phyloP scores from a whole-genome alignment of 1,140 invertebrate species.

The Spodoptera frugiperda region DNA sequence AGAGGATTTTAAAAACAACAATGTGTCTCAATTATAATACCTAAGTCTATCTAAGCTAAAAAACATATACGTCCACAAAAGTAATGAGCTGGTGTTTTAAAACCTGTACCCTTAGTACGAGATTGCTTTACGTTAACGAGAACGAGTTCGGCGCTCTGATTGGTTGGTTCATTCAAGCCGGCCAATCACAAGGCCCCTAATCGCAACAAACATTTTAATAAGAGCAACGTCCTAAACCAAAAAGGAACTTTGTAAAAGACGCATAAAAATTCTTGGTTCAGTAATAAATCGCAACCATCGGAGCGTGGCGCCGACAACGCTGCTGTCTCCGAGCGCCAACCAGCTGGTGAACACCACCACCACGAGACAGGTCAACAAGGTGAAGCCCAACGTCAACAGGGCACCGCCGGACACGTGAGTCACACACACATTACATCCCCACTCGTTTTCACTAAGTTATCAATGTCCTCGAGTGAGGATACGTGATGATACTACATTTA shows the following conservation, averaged over 20 bases:
- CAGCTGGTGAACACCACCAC: conserved; percentile 89
- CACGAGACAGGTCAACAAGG: conserved; percentile 94
- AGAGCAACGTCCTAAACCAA: not conserved
- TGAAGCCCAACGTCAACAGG: conserved; percentile 93
- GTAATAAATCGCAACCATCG: conserved; percentile 91
- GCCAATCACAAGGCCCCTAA: no score
- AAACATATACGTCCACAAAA: no score
- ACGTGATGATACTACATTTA: conserved; percentile 27
- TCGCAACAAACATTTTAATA: no score
- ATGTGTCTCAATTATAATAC: no score
- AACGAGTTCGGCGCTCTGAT: no score
- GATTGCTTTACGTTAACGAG: no score
- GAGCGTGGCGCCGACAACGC: conserved; percentile 89
- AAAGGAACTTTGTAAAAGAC: not conserved
- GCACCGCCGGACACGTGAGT: conserved; percentile 88
- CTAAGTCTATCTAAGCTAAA: no score
- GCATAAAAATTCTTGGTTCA: conserved; percentile 59
- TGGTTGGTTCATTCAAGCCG: no score
- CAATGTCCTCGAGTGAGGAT: conserved; percentile 36
- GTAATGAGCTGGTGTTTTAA: no score
- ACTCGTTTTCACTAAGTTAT: not conserved
- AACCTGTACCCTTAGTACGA: no score
- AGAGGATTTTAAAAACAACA: no score
- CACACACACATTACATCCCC: not conserved
- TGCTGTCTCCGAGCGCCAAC: conserved; percentile 86